Evolutionary conservation across 2,797 vertebrate species (phyloP).

Genomic region (Acanthis flammea): DNA sequence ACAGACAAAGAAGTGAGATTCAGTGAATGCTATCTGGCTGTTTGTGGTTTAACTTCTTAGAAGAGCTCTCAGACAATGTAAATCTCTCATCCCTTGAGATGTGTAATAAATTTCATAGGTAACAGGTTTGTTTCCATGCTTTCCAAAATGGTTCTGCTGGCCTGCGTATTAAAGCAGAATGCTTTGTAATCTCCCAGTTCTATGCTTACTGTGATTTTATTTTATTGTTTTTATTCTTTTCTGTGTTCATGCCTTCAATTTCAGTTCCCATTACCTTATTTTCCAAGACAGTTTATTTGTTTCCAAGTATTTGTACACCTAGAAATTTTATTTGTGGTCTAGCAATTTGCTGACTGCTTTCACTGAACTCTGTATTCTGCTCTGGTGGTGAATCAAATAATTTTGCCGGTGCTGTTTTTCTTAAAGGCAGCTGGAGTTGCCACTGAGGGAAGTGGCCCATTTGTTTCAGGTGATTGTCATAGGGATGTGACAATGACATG

Average conservation of each 20-base stretch:
- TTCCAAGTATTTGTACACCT: background rate
- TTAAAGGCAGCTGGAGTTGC: background rate
- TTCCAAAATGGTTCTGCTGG: background rate
- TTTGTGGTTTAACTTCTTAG: background rate
- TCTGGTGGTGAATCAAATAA: background rate
- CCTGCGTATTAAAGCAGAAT: background rate
- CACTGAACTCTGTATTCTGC: background rate
- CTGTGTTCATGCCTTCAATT: background rate
- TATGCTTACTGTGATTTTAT: background rate
- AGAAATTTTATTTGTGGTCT: background rate
- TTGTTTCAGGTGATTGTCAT: background rate
- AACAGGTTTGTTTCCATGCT: background rate
- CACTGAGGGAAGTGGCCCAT: accelerated
- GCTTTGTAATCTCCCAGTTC: background rate
- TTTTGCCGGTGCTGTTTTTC: background rate
- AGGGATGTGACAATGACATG: background rate
- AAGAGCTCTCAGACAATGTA: background rate
- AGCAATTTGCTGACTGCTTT: background rate
- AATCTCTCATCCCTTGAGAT: background rate
- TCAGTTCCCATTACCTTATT: background rate
- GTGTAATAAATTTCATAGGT: background rate
- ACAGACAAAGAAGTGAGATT: background rate
- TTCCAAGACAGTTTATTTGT: background rate
- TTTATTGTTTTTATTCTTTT: background rate
- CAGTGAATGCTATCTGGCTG: background rate